Percentiles rank a stretch among this genome's conserved stretches.
phyloP scores from a whole-genome alignment of 2,888 invertebrate species.

The Leptinotarsa peninsularis region DNA sequence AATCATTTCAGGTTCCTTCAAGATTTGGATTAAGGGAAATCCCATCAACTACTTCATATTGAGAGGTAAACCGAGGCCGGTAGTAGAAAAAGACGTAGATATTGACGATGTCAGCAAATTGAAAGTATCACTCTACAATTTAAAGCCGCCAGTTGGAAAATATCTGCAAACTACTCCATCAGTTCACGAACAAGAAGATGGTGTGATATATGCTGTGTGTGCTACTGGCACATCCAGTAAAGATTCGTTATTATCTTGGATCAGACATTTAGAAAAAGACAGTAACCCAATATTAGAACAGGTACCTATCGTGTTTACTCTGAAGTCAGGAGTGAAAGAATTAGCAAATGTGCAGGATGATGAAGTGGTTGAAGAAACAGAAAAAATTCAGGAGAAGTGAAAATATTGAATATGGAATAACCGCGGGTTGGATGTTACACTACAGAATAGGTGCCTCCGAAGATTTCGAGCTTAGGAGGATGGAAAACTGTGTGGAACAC shows the following conservation, averaged over 20 bases:
- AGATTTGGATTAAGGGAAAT: conserved; percentile 81
- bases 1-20: conserved; percentile 72
- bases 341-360: conserved; percentile 47
- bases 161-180: conserved; percentile 68
- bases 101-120: conserved; percentile 81
- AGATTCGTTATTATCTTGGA: conserved; percentile 94
- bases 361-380: conserved; percentile 26
- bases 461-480: too few species aligned
- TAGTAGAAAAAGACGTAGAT: conserved; percentile 68
- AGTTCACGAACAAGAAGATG: conserved; percentile 94
- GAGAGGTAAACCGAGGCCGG: conserved; percentile 75
- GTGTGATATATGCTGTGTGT: conserved; percentile 87
- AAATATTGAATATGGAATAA: conserved; percentile 7
- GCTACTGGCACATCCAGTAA: conserved; percentile 92
- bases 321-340: conserved; percentile 73
- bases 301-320: conserved; percentile 87
- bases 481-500: conserved; percentile 1
- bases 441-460: too few species aligned
- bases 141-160: conserved; percentile 65
- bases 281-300: conserved; percentile 79
- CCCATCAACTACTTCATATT: conserved; percentile 87
- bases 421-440: background rate
- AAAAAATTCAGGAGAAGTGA: conserved; percentile 26
- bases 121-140: conserved; percentile 70
- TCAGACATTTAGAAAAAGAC: conserved; percentile 81